phyloP scores from a whole-genome alignment of 2,113 vertebrate species.

The Alethe diademata region DNA sequence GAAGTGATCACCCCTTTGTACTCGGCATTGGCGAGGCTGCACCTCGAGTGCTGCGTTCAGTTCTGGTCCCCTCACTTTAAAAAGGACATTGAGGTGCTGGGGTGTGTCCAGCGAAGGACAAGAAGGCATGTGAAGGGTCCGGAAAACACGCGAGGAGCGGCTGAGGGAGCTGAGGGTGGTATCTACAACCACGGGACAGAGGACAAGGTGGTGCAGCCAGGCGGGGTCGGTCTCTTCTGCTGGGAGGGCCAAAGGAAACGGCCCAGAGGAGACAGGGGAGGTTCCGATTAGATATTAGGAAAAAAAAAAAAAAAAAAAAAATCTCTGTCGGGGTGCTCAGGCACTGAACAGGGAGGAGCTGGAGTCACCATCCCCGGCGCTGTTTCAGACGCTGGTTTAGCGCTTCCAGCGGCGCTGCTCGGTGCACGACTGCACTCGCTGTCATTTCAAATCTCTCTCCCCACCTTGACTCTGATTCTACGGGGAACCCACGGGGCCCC shows the following conservation, averaged over 20 bases:
- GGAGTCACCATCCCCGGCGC: neutral
- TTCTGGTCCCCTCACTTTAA: neutral
- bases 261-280: neutral
- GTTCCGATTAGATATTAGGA: neutral
- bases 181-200: rapidly evolving
- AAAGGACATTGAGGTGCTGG: neutral
- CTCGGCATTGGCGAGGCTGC: neutral
- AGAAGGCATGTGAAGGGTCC: neutral
- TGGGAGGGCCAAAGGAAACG: neutral
- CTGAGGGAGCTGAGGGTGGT: neutral
- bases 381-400: neutral
- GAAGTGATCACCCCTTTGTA: neutral
- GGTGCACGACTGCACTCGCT: neutral
- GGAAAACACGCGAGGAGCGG: neutral
- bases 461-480: neutral
- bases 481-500: too few relatives aligned
- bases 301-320: too few relatives aligned
- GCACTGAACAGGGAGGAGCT: neutral
- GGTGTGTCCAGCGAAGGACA: neutral
- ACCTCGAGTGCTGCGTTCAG: neutral
- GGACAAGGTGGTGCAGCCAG: neutral
- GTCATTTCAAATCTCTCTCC: too few relatives aligned
- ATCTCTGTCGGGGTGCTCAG: neutral
- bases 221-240: neutral
- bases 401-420: neutral